These are phyloP conservation scores for Peromyscus leucopus DNA, from an alignment of 2,113 vertebrate genomes.

Conservation along the genomic window DNA sequence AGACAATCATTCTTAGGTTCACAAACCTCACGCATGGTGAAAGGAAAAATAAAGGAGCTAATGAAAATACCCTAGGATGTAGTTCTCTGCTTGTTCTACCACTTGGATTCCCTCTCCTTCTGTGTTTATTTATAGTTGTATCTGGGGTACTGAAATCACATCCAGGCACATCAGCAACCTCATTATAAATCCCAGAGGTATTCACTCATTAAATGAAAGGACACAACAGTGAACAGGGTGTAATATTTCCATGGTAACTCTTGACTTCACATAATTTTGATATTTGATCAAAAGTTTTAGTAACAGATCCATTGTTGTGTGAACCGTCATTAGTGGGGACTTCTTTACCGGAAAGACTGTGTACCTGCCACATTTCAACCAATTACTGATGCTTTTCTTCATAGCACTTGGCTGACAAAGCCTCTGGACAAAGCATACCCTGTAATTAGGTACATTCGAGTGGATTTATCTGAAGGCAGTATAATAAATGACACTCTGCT, in stretches of 20 bases:
- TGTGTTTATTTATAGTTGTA: not conserved
- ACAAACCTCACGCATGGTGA: not conserved
- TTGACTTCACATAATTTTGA: conserved; percentile 16
- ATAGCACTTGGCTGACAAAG: not conserved
- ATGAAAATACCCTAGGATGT: not conserved
- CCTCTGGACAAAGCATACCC: conserved; percentile 1
- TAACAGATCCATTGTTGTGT: conserved; percentile 42
- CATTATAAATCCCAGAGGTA: not conserved
- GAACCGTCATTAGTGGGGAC: conserved; percentile 28
- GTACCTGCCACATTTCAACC: conserved; percentile 59
- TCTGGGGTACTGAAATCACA: not conserved
- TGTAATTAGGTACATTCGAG: conserved; percentile 63
- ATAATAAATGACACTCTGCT: conserved; percentile 56
- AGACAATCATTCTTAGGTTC: not conserved
- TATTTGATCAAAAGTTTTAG: conserved; percentile 45
- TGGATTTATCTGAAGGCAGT: conserved; percentile 52
- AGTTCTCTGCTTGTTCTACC: not conserved
- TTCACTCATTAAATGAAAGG: not conserved
- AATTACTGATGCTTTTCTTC: conserved; percentile 61
- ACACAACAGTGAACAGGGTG: not conserved
- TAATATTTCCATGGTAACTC: not conserved
- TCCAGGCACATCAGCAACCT: not conserved
- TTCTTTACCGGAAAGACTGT: not conserved
- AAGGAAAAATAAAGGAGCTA: not conserved
- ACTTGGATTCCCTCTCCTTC: not conserved